These are phyloP conservation scores for Tenthredo distinguenda DNA, from an alignment of 2,888 invertebrate genomes.

Conservation along the genomic window DNA sequence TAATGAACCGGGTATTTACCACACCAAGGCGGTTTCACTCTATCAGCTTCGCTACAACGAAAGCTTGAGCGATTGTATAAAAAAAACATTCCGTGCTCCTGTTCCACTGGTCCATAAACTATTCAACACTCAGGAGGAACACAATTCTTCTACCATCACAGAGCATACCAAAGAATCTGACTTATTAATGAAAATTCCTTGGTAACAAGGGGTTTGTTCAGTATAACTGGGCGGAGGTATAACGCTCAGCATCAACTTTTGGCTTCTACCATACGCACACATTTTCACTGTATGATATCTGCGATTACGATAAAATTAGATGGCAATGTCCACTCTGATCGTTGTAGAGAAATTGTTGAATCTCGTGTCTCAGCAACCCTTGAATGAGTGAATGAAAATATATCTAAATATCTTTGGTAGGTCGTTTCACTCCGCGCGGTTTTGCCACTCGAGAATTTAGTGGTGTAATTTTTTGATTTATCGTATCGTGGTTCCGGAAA, in stretches of 20 bases:
- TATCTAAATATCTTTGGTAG: not conserved
- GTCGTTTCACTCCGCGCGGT: not conserved
- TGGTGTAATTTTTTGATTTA: not conserved
- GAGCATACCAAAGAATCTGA: conserved; percentile 15
- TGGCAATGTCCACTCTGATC: not conserved
- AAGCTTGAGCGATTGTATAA: not conserved
- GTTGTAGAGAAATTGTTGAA: not conserved
- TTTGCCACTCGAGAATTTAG: not conserved
- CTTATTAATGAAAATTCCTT: conserved; percentile 31
- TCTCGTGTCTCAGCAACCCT: not conserved
- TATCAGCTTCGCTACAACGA: not conserved
- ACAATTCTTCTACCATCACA: conserved; percentile 27
- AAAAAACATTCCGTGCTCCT: not conserved
- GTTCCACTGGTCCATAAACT: not conserved
- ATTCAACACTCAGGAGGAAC: conserved; percentile 27
- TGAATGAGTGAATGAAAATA: not conserved
- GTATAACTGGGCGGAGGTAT: not conserved
- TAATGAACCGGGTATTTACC: not conserved
- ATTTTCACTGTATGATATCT: not conserved
- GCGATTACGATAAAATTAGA: not conserved
- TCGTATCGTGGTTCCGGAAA: not conserved
- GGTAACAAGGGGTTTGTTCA: conserved; percentile 4
- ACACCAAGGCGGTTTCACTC: not conserved
- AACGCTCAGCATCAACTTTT: not conserved
- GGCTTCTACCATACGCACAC: not conserved